A percentile compares a stretch with the other conserved stretches of the same genome.
These are phyloP conservation scores for Platyura marginata DNA, from an alignment of 1,140 invertebrate species.

Conservation along the genomic window DNA sequence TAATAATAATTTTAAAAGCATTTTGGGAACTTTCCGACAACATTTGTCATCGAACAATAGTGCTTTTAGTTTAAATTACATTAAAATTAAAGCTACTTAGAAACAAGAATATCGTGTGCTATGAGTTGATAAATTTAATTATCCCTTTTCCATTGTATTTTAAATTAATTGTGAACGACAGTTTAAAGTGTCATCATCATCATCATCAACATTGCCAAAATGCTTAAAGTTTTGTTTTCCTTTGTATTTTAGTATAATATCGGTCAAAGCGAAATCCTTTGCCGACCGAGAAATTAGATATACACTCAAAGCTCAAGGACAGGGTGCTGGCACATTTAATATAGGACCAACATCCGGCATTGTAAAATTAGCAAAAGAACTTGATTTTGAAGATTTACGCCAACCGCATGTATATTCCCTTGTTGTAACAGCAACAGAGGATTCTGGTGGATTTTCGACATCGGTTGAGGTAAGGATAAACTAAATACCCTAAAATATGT, in stretches of 20 bases:
- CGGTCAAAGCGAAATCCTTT: constrained; percentile 90
- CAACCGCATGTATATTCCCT: constrained; percentile 85
- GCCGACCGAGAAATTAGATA: constrained; percentile 88
- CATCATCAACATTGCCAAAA: not conserved
- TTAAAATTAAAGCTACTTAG: no score
- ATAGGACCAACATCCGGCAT: constrained; percentile 86
- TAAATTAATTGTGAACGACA: no score
- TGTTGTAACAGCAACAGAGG: constrained; percentile 83
- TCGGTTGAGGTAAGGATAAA: constrained; percentile 81
- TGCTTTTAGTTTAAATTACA: no score
- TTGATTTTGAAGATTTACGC: constrained; percentile 84
- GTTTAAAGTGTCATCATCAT: no score
- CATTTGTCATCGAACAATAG: no score
- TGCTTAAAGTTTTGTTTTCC: not conserved
- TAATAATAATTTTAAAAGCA: no score
- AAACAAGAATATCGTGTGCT: no score
- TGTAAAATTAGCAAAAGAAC: constrained; percentile 83
- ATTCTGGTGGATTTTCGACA: constrained; percentile 88
- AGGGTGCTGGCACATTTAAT: constrained; percentile 87
- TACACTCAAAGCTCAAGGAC: constrained; percentile 80
- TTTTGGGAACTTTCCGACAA: no score
- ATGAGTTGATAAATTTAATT: no score
- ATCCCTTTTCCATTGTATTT: no score
- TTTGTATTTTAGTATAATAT: constrained; percentile 60
- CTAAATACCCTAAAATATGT: no score